Base-by-base conservation (phyloP, 2,113 vertebrate species). In the Cheilinus undulatus region DNA sequence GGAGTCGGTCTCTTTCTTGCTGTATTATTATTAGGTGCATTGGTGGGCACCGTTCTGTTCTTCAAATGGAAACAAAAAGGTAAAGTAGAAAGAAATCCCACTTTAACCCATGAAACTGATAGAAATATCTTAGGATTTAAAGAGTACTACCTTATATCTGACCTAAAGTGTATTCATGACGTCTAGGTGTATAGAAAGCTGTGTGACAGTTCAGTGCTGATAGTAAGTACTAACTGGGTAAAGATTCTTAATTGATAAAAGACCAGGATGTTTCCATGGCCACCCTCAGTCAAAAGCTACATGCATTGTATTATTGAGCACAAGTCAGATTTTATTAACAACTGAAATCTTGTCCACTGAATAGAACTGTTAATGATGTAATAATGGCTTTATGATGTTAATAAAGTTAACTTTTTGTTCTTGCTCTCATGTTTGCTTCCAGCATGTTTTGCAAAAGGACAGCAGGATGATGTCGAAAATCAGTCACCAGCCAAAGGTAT, bases 41-140 rank as follows among this genome's bases (percentile, higher is more conserved):
- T 43, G 4, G 3, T 8, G 10, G 0, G 63, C 15, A 27, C 22
- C 1, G 2, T 15, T 12, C 0, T 63, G 7, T 65, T 12, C 49
- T 78, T 43, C 17, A 72, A 49, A 48, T 1, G 0, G 50, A 28
- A 0, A 3, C 1, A 13, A 0, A 75, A 73, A 82, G 81, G 85
- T 86, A 80, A 0, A 57, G 46, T 71, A 9, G 23, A 22, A 9
- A 4, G 30, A 28, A 26, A 38, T 19, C 3, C 17, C 17, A 45
- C 19, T n/a, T 20, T 45, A 3, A 19, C 5, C 3, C 3, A 4
- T 14, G 1, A 40, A 17, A 42, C 17, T 40, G 14, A 15, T 40
- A 13, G 2, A 40, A 15, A 42, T 34, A 10, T 34, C 32, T 34
- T 11, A 34, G 32, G 32, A 34, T 34, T 2, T 38, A 14, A 38